Evolutionary conservation across 2,113 vertebrate species (phyloP).

Genomic region (Lethenteron camtschaticum): DNA sequence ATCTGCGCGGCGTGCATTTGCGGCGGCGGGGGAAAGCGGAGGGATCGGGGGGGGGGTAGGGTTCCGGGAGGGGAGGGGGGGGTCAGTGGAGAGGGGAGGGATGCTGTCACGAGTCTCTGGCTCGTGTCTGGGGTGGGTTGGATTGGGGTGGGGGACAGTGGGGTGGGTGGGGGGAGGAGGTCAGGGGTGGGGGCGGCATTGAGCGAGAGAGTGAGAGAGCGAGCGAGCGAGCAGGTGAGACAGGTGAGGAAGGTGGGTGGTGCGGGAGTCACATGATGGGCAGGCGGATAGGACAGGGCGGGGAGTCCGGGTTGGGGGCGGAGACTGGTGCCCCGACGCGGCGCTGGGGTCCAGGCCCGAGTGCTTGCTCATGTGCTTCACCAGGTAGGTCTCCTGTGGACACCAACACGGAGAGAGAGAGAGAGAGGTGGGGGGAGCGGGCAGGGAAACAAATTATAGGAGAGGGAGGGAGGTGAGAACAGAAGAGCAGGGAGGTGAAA

Average conservation of each 20-base stretch:
- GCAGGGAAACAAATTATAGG: too few species aligned
- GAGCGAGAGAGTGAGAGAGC: background rate
- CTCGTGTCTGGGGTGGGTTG: too few species aligned
- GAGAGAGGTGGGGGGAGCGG: too few species aligned
- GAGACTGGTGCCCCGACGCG: conserved; percentile 45
- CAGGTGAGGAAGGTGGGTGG: background rate
- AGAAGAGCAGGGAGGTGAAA: too few species aligned
- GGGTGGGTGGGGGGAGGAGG: background rate
- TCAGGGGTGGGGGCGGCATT: background rate
- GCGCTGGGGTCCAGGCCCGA: conserved; percentile 89
- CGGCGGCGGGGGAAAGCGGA: too few species aligned
- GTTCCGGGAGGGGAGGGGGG: too few species aligned
- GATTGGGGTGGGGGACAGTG: background rate
- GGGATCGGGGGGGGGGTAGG: too few species aligned
- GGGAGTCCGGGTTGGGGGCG: conserved; percentile 79
- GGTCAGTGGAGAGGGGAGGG: too few species aligned
- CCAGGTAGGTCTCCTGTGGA: conserved; percentile 79
- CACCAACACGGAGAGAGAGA: background rate
- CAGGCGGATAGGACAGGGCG: conserved; percentile 76
- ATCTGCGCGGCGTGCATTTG: too few species aligned
- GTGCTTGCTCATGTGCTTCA: conserved; percentile 99
- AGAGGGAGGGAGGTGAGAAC: too few species aligned
- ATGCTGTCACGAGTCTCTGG: too few species aligned
- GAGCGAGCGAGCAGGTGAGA: background rate
- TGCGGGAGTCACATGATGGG: conserved; percentile 56